phyloP scores from a whole-genome alignment of 1,140 invertebrate species.

The Nasonia vitripennis region DNA sequence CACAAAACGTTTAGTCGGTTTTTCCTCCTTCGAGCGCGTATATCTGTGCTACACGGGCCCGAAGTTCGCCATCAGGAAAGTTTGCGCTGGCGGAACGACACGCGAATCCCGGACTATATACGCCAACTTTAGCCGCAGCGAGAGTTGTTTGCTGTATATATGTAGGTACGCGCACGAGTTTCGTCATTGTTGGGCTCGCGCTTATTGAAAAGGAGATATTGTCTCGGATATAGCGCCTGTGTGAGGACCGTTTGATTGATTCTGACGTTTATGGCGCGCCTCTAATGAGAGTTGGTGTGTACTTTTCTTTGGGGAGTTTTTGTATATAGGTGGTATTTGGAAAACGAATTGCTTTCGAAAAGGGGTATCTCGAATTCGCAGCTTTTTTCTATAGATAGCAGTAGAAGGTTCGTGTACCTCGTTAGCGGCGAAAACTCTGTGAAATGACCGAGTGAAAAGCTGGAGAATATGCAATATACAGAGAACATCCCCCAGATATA shows the following conservation, averaged over 20 bases:
- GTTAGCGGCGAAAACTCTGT: background rate
- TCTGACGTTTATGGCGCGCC: too few species aligned
- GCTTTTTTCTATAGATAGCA: too few species aligned
- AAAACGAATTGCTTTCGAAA: too few species aligned
- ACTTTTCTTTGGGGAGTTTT: too few species aligned
- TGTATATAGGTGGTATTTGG: too few species aligned
- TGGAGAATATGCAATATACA: too few species aligned
- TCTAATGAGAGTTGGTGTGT: too few species aligned
- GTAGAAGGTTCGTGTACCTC: background rate
- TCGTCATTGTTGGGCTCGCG: background rate
- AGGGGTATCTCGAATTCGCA: too few species aligned
- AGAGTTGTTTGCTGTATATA: constrained; percentile 15
- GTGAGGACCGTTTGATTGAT: too few species aligned
- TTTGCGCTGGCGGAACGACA: background rate
- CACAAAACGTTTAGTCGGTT: background rate
- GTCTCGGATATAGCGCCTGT: background rate
- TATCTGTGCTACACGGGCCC: background rate
- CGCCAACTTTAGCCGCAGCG: background rate
- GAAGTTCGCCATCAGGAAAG: background rate
- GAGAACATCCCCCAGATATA: too few species aligned
- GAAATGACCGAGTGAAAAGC: background rate
- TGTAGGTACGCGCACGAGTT: background rate
- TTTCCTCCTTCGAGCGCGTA: background rate
- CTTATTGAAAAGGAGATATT: background rate
- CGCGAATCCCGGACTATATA: background rate